Evolutionary conservation across 2,113 vertebrate genomes (phyloP).

Genomic region (Limanda limanda): DNA sequence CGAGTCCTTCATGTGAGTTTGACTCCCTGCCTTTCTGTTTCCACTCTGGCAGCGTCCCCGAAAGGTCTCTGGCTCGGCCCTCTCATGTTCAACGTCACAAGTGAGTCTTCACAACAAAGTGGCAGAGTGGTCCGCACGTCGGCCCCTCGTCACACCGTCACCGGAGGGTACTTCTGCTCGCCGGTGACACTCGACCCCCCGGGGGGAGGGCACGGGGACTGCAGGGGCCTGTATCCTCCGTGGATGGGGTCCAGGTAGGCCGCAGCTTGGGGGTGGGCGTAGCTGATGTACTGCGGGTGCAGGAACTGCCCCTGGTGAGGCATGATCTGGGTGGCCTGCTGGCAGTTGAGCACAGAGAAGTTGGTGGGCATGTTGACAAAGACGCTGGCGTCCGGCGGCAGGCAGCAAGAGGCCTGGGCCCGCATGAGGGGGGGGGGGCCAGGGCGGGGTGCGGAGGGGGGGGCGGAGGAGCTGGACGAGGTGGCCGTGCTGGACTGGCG

Average conservation of each 20-base stretch:
- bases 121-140: constrained; percentile 36
- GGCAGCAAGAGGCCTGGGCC: constrained; percentile 94
- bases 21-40: constrained; percentile 47
- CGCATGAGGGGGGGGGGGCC: constrained; percentile 85
- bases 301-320: constrained; percentile 95
- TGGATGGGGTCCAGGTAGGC: constrained; percentile 90
- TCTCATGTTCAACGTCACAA: constrained; percentile 35
- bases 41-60: constrained; percentile 44
- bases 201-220: constrained; percentile 88
- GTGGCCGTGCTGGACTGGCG: constrained; percentile 97
- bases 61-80: constrained; percentile 39
- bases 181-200: constrained; percentile 74
- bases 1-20: constrained; percentile 71
- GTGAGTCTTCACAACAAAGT: constrained; percentile 43
- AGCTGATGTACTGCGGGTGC: constrained; percentile 95
- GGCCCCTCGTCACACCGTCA: constrained; percentile 88
- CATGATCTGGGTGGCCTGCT: constrained; percentile 97
- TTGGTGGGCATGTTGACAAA: constrained; percentile 98
- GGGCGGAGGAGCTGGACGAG: constrained; percentile 96
- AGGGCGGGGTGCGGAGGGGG: constrained; percentile 84
- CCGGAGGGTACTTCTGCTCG: constrained; percentile 94
- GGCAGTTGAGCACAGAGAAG: constrained; percentile 97
- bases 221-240: constrained; percentile 89
- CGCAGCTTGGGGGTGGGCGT: constrained; percentile 86
- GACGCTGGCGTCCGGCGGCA: constrained; percentile 90